A percentile compares a stretch with the other conserved stretches of the same genome.
These are phyloP conservation scores for Ammospiza caudacuta DNA, from an alignment of 2,113 vertebrate genomes.

Conservation along the genomic window DNA sequence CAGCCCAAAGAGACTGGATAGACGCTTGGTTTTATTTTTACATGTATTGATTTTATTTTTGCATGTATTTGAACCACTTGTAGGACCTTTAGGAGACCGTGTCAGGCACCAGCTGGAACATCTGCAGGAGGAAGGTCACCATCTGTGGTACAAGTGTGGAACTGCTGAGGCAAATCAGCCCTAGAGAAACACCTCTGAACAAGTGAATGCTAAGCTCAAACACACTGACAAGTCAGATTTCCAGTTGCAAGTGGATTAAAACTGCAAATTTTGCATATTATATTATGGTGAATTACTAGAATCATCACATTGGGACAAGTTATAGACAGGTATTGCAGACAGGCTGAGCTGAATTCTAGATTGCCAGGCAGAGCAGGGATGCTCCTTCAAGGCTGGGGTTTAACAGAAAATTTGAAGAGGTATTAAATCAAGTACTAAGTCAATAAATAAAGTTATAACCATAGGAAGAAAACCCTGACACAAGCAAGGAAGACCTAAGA, in stretches of 20 bases:
- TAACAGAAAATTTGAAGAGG: not conserved
- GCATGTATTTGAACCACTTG: not conserved
- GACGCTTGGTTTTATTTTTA: not conserved
- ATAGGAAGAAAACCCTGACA: not conserved
- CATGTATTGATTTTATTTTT: not conserved
- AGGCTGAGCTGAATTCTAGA: not conserved
- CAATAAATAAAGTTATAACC: not conserved
- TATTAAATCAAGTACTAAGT: not conserved
- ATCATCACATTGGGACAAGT: not conserved
- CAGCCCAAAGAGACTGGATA: not conserved
- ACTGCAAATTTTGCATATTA: not conserved
- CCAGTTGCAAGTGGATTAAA: not conserved
- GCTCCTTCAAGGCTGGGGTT: not conserved
- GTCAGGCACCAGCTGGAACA: accelerated
- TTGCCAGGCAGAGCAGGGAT: not conserved
- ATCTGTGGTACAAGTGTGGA: not conserved
- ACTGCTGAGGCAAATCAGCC: not conserved
- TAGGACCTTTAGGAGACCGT: not conserved
- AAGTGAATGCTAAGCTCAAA: not conserved
- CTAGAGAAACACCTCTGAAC: not conserved
- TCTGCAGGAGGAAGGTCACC: not conserved
- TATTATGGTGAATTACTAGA: no score
- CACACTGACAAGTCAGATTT: not conserved
- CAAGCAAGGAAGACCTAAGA: not conserved
- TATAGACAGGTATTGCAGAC: not conserved